These are phyloP conservation scores for Syngnathus acus DNA, from an alignment of 2,797 vertebrate species.

Conservation along the genomic window DNA sequence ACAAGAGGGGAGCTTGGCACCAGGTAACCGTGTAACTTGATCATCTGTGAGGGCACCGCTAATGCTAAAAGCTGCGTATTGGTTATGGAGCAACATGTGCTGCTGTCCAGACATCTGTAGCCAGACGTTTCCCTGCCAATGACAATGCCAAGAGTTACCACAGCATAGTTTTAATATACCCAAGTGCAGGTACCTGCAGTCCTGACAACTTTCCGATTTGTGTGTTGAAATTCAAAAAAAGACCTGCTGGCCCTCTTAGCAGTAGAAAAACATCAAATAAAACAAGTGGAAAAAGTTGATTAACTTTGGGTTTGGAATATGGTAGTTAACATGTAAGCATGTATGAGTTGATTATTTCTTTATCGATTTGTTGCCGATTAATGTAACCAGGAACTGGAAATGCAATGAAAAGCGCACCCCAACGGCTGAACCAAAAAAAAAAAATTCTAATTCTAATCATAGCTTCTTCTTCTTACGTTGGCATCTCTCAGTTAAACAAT, in stretches of 20 bases:
- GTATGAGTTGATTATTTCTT: too few relatives aligned
- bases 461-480: not conserved
- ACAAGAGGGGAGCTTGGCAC: not conserved
- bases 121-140: not conserved
- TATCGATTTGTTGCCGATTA: too few relatives aligned
- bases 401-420: too few relatives aligned
- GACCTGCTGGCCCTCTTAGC: not conserved
- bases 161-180: not conserved
- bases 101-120: conserved; percentile 4
- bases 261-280: not conserved
- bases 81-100: not conserved
- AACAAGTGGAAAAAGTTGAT: not conserved
- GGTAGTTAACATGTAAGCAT: not conserved
- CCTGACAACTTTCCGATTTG: not conserved
- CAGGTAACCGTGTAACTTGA: conserved; percentile 1
- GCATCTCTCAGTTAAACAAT: conserved; percentile 51
- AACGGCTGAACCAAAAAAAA: too few relatives aligned
- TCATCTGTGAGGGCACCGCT: conserved; percentile 1
- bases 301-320: not conserved
- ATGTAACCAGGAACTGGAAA: too few relatives aligned
- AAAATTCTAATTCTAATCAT: not conserved
- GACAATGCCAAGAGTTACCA: not conserved
- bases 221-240: not conserved
- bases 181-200: conserved; percentile 2
- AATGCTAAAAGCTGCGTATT: conserved; percentile 1